Base-by-base conservation (phyloP, 2,888 invertebrate genomes). In the Cerastis rubricosa region DNA sequence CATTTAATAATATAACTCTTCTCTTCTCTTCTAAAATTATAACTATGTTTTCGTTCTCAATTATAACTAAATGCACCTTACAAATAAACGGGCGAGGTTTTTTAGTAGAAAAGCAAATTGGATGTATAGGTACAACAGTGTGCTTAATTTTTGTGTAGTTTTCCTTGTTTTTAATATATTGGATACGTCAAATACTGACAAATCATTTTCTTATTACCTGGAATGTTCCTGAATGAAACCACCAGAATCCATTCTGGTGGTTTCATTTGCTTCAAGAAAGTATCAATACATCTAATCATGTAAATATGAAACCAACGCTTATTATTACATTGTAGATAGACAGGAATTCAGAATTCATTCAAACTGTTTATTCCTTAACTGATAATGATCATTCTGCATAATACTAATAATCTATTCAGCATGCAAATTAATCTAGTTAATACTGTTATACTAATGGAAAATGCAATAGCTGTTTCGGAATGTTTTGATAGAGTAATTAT, bases 51-150 rank as follows among this genome's bases (percentile, higher is more conserved):
- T 76, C 66, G 49, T 71, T 77, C 51, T 69, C 90, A 70, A 89
- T 86, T 81, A 75, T 71, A 72, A 78, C 72, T 75, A 78, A 84
- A 81, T 80, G 78, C 80, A 78, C 76, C 71, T 81, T 87, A 75
- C 57, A 71, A 84, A 86, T 79, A 73, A 88, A 81, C 43, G 51
- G 43, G 65, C 4, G 25, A 66, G 64, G 74, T 76, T 76, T 76
- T 81, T 88, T 78, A 83, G 57, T 54, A 64, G 65, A 61, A 78
- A 57, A 78, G 51, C 19, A 54, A 78, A 79, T 77, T 81, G 54
- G 59, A 71, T 45, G 57, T 57, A 67, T 68, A 40, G 3, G 76
- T 80, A 87, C 88, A 86, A 25, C 29, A 40, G 17, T 5, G 66
- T 45, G 14, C 29, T 47, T 17, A 70, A 83, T 35, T 66, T 40